phyloP scores from a whole-genome alignment of 2,113 vertebrate species.

The Gymnocephalus cernua region DNA sequence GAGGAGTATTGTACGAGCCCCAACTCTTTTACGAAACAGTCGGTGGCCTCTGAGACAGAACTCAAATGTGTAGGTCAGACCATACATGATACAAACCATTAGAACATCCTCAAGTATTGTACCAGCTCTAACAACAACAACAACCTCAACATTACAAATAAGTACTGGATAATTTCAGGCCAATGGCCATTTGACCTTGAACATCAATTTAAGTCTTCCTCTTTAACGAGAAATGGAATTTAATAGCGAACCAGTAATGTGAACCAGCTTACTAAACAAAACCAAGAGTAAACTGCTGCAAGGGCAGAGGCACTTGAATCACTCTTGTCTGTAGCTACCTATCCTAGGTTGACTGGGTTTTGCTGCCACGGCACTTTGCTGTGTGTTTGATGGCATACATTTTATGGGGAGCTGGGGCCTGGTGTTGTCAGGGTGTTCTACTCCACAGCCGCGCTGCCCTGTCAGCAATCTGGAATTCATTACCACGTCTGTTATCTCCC shows the following conservation, averaged over 20 bases:
- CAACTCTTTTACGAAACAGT: conserved; percentile 41
- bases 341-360: conserved; percentile 73
- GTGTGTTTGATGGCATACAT: conserved; percentile 73
- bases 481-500: conserved; percentile 89
- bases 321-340: conserved; percentile 59
- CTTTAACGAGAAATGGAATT: conserved; percentile 54
- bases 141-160: conserved; percentile 16
- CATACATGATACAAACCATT: conserved; percentile 9
- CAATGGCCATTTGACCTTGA: conserved; percentile 47
- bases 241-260: conserved; percentile 62
- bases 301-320: conserved; percentile 61
- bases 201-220: conserved; percentile 9
- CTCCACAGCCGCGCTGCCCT: conserved; percentile 67
- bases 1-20: conserved; percentile 57
- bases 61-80: conserved; percentile 21
- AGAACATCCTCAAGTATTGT: conserved; percentile 10
- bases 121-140: conserved; percentile 21
- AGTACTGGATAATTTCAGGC: conserved; percentile 20
- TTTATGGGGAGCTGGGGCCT: conserved; percentile 72
- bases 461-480: conserved; percentile 92
- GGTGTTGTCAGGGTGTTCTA: conserved; percentile 80
- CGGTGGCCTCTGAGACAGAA: conserved; percentile 25
- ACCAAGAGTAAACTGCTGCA: conserved; percentile 32
- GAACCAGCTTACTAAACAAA: conserved; percentile 69
- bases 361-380: conserved; percentile 76